These are phyloP conservation scores for Sebastes flavidus DNA, from an alignment of 2,797 vertebrate species.

Conservation along the genomic window DNA sequence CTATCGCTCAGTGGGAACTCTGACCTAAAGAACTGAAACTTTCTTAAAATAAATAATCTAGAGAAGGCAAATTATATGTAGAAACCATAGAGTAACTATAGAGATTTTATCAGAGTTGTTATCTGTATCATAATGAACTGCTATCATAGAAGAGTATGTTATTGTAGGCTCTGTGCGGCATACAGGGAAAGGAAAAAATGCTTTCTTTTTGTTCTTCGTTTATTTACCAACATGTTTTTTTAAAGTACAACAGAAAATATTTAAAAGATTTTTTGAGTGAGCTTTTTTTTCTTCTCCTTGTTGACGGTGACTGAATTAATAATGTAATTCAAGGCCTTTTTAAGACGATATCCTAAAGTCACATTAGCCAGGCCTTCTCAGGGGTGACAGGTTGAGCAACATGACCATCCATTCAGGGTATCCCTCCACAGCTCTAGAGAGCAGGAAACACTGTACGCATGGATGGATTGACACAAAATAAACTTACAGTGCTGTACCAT, in stretches of 20 bases:
- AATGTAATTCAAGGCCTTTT: constrained; percentile 71
- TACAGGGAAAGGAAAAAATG: constrained; percentile 47
- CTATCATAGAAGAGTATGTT: constrained; percentile 72
- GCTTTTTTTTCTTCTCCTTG: constrained; percentile 47
- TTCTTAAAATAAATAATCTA: constrained; percentile 75
- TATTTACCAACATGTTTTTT: constrained; percentile 60
- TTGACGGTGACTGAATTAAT: constrained; percentile 59
- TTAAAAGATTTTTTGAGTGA: constrained; percentile 63
- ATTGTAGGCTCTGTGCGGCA: constrained; percentile 59
- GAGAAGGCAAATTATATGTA: constrained; percentile 81
- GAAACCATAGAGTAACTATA: constrained; percentile 81
- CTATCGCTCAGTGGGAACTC: constrained; percentile 69
- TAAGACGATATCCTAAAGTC: constrained; percentile 58
- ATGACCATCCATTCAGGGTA: constrained; percentile 79
- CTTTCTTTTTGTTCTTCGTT: constrained; percentile 54
- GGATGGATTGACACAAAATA: constrained; percentile 51
- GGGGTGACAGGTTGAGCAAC: constrained; percentile 75
- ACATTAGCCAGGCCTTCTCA: constrained; percentile 78
- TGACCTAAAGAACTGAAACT: constrained; percentile 65
- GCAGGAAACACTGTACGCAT: constrained; percentile 72
- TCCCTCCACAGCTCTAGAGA: constrained; percentile 67
- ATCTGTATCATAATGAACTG: constrained; percentile 79
- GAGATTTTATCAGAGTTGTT: constrained; percentile 82
- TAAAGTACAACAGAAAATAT: constrained; percentile 72
- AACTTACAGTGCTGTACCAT: constrained; percentile 65